Base-by-base conservation (phyloP, 2,113 vertebrate genomes). In the Psephotus haematonotus region DNA sequence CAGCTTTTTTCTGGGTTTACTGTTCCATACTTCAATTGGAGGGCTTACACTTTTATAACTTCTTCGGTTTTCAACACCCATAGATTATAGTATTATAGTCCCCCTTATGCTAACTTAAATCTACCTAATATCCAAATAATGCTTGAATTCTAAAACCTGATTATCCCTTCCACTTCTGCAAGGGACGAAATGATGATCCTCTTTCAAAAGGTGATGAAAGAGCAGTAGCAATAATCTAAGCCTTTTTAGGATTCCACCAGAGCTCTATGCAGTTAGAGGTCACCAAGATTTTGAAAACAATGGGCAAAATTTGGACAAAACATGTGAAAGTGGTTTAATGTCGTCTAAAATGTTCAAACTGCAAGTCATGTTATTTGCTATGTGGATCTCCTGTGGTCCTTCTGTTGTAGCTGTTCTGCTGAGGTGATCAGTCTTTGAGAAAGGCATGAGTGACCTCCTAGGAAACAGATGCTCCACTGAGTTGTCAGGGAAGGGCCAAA, bases 71-170 rank as follows among this genome's bases (percentile, higher is more conserved):
- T 88, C 85, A 92, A 37, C 60, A 37, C 77, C 76, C 37, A 4
- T 20, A 82, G 68, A 65, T 96, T 94, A 88, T 92, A 82, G 31
- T 67, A 72, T 95, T 81, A 57, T 80, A 96, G 75, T 96, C 62
- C 47, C 64, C 79, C 82, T 96, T 78, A 71, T 96, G 79, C 76
- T 75, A 92, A 93, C 85, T 94, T 93, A 94, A 93, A 94, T 90
- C 85, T 95, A 93, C 85, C 90, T 96, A 94, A 93, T 95, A 93
- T 95, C 72, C 88, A 72, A 95, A 90, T 93, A 96, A 90, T 55
- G 24, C 85, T 78, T 81, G 85, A 95, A 90, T 94, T 93, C 90
- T 94, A 95, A 96, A 95, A 86, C 85, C 92, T 94, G 93, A 96
- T 96, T 96, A 96, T 93, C 93, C 90, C 24, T 83, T 94, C 79